Conservation (phyloP, 2,888 invertebrate species). For the Coenonympha arcania region DNA sequence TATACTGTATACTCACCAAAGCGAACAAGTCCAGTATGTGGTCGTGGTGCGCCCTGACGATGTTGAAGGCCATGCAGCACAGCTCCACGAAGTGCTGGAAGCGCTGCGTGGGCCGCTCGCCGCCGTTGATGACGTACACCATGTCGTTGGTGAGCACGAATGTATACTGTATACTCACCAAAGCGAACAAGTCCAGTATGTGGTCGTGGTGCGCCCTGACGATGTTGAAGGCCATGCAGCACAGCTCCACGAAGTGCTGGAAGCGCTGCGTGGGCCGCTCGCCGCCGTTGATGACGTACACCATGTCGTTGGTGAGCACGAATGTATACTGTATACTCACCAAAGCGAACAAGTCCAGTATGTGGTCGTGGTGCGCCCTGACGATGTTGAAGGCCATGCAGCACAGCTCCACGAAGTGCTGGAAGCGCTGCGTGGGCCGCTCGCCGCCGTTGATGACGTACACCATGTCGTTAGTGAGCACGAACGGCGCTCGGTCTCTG, state of each 20-base stretch:
- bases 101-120: slow-evolving; percentile 91
- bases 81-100: slow-evolving; percentile 99
- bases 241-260: slow-evolving; percentile 98
- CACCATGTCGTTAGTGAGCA: slow-evolving; percentile 98
- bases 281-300: slow-evolving; percentile 98
- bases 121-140: slow-evolving; percentile 99
- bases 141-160: slow-evolving; percentile 99
- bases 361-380: slow-evolving; percentile 89
- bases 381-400: slow-evolving; percentile 98
- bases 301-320: slow-evolving; percentile 99
- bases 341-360: slow-evolving; percentile 92
- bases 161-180: no score
- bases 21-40: slow-evolving; percentile 92
- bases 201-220: slow-evolving; percentile 92
- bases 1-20: slow-evolving; percentile 86
- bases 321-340: no score
- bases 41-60: slow-evolving; percentile 92
- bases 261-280: slow-evolving; percentile 94
- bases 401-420: slow-evolving; percentile 98
- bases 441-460: slow-evolving; percentile 99
- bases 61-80: slow-evolving; percentile 97
- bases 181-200: slow-evolving; percentile 89
- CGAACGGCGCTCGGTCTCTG: slow-evolving; percentile 98
- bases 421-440: slow-evolving; percentile 92
- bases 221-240: slow-evolving; percentile 97